Conservation (phyloP, 2,113 vertebrate genomes). For the Scomber japonicus region DNA sequence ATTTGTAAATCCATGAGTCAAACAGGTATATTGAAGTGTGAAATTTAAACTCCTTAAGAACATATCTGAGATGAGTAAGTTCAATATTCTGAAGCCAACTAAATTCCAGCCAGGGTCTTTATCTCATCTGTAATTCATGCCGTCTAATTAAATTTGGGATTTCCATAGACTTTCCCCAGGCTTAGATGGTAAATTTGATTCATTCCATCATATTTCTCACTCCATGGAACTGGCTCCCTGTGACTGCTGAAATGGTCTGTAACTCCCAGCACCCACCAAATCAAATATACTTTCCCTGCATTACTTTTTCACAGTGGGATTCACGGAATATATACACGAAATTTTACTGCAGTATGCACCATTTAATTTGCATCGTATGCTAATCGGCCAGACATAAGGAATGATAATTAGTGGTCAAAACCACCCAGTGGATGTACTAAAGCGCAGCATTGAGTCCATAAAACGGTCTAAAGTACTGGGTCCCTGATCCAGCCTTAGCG, state of each 20-base stretch:
- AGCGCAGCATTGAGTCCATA: slow-evolving; percentile 27
- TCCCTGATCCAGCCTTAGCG: slow-evolving; percentile 29
- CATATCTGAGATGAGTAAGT: slow-evolving; percentile 50
- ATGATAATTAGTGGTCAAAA: slow-evolving; percentile 54
- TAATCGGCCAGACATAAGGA: slow-evolving; percentile 47
- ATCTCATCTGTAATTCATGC: slow-evolving; percentile 77
- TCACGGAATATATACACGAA: slow-evolving; percentile 43
- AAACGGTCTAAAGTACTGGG: slow-evolving; percentile 11
- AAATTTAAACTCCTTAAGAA: slow-evolving; percentile 47
- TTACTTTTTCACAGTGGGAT: slow-evolving; percentile 59
- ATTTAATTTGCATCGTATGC: slow-evolving; percentile 56
- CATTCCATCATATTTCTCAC: slow-evolving; percentile 68
- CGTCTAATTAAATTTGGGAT: slow-evolving; percentile 78
- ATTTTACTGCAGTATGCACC: slow-evolving; percentile 29
- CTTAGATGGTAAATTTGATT: slow-evolving; percentile 71
- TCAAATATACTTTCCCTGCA: slow-evolving; percentile 65
- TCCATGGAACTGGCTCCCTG: slow-evolving; percentile 46
- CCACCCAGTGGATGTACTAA: slow-evolving; percentile 15
- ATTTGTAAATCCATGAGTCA: slow-evolving; percentile 36
- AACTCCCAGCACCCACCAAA: slow-evolving; percentile 52
- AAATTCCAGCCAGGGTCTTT: slow-evolving; percentile 58
- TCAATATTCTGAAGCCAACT: slow-evolving; percentile 51
- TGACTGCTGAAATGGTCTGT: slow-evolving; percentile 50
- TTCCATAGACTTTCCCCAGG: slow-evolving; percentile 74
- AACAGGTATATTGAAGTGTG: slow-evolving; percentile 49